A percentile compares a stretch with the other conserved stretches of the same genome.
These are phyloP conservation scores for Callyntrura guangdongensis DNA, from an alignment of 2,888 invertebrate genomes.

Conservation along the genomic window DNA sequence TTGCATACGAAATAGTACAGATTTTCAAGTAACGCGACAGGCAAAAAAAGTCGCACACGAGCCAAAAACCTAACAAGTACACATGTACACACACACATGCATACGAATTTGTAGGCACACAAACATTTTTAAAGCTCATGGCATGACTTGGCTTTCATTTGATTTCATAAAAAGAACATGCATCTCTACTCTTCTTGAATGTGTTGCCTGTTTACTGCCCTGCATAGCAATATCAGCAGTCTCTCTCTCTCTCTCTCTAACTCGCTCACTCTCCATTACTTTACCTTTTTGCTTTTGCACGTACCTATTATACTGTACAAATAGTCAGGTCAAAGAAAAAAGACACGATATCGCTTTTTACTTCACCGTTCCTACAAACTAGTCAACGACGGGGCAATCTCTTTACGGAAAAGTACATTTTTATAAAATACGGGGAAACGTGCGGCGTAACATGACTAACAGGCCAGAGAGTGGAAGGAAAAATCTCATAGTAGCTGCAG, in stretches of 20 bases:
- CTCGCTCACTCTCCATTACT: too few relatives aligned
- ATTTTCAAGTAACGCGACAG: conserved; percentile 3
- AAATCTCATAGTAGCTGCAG: neutral
- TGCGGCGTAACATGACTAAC: conserved; percentile 36
- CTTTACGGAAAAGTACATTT: conserved; percentile 41
- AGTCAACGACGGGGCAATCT: conserved; percentile 42
- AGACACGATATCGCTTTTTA: conserved; percentile 69
- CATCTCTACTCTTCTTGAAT: conserved; percentile 39
- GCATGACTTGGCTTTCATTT: conserved; percentile 41
- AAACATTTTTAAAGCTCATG: conserved; percentile 11
- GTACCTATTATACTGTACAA: neutral
- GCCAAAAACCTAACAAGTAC: conserved; percentile 68
- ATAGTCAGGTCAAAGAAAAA: conserved; percentile 30
- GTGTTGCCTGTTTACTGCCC: conserved; percentile 40
- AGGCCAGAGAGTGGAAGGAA: conserved; percentile 31
- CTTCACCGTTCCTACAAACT: conserved; percentile 21
- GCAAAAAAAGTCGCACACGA: conserved; percentile 67
- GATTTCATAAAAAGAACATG: conserved; percentile 39
- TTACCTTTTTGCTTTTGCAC: conserved; percentile 57
- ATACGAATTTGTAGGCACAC: too few relatives aligned
- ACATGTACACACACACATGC: conserved; percentile 8
- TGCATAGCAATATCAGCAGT: conserved; percentile 13
- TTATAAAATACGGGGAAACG: conserved; percentile 65
- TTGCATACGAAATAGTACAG: conserved; percentile 16
- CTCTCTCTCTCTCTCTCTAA: too few relatives aligned